Percentiles rank a stretch among this genome's conserved stretches.
Conservation (phyloP, 1,140 invertebrate genomes). For the Venturia canescens region DNA sequence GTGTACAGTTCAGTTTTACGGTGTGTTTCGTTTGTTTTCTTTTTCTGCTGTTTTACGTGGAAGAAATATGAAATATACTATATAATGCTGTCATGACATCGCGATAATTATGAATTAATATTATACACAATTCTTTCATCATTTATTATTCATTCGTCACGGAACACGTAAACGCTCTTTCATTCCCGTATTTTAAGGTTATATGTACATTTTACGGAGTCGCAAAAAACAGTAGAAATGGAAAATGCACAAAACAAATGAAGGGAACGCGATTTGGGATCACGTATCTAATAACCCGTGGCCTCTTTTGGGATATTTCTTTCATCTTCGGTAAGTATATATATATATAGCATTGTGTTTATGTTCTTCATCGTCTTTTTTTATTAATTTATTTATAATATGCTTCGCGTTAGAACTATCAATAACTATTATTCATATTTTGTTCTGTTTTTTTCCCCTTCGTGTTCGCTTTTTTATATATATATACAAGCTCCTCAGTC, state of each 20-base stretch:
- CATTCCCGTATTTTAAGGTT: conserved; percentile 2
- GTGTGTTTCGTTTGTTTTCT: neutral
- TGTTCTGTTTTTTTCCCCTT: neutral
- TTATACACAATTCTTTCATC: conserved; percentile 13
- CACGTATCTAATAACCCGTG: neutral
- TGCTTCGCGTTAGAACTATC: conserved; percentile 28
- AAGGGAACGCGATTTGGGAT: neutral
- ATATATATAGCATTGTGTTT: conserved; percentile 13
- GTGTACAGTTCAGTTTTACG: neutral
- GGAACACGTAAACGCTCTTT: neutral
- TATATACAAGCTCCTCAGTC: conserved; percentile 66
- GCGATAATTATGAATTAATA: conserved; percentile 29
- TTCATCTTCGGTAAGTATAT: conserved; percentile 23
- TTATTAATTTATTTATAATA: conserved; percentile 26
- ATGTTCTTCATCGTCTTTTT: neutral
- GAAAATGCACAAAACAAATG: too few species aligned
- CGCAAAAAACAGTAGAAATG: neutral
- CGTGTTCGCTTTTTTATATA: conserved; percentile 6
- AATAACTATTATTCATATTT: conserved; percentile 22
- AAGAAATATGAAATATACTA: conserved; percentile 35
- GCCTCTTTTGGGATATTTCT: conserved; percentile 9
- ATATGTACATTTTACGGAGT: conserved; percentile 17
- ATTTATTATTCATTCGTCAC: neutral
- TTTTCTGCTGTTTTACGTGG: neutral
- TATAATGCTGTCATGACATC: conserved; percentile 34